These are phyloP conservation scores for Poeciliopsis prolifica DNA, from an alignment of 2,113 vertebrate genomes.

Conservation along the genomic window DNA sequence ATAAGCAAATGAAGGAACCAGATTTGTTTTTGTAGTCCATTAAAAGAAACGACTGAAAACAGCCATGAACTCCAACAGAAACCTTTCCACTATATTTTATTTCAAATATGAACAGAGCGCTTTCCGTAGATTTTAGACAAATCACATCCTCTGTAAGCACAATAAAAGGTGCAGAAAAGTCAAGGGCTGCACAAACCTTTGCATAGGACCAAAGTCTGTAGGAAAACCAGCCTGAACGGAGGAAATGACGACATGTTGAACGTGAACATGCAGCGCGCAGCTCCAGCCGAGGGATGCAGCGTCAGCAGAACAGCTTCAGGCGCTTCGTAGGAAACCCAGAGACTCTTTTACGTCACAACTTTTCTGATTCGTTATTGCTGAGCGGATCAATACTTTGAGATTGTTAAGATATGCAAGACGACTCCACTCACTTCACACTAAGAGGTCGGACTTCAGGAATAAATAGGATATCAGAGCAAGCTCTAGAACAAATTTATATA, in stretches of 20 bases:
- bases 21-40: not conserved
- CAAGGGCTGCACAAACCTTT: constrained; percentile 55
- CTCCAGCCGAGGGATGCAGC: constrained; percentile 23
- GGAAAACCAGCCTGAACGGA: constrained; percentile 40
- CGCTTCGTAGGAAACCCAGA: constrained; percentile 13
- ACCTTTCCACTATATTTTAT: constrained; percentile 43
- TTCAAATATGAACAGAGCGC: constrained; percentile 54
- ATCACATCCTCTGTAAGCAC: constrained; percentile 44
- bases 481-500: constrained; percentile 13
- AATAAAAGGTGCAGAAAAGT: constrained; percentile 57
- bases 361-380: constrained; percentile 65
- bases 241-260: constrained; percentile 13
- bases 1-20: too few species aligned
- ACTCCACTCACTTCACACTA: constrained; percentile 51
- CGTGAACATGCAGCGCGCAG: constrained; percentile 45
- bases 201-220: constrained; percentile 67
- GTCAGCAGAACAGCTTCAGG: constrained; percentile 32
- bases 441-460: constrained; percentile 25
- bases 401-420: constrained; percentile 34
- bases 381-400: constrained; percentile 20
- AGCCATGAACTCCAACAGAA: not conserved
- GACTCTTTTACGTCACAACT: constrained; percentile 17
- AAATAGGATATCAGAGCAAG: constrained; percentile 35
- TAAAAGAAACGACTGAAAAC: not conserved
- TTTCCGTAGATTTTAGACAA: constrained; percentile 38